These are phyloP conservation scores for Oophaga sylvatica DNA, from an alignment of 2,797 vertebrate species.

Conservation along the genomic window DNA sequence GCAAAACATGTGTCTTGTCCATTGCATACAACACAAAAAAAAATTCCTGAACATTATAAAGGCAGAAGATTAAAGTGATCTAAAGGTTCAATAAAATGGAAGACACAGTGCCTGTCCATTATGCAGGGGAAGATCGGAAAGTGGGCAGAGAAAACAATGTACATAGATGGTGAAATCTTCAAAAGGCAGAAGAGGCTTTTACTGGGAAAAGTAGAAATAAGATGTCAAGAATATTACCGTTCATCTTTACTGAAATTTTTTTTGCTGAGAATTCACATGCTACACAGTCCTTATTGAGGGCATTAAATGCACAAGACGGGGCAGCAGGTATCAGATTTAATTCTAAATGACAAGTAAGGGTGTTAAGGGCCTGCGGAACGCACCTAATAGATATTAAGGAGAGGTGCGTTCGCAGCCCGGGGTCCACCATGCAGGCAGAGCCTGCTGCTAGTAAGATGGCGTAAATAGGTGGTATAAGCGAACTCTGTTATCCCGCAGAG, in stretches of 20 bases:
- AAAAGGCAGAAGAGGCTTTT: neutral
- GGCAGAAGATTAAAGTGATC: neutral
- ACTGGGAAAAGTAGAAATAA: neutral
- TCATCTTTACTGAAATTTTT: neutral
- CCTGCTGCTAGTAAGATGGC: no score
- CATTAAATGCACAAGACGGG: neutral
- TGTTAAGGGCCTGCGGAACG: no score
- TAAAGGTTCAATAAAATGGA: neutral
- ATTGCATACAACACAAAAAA: neutral
- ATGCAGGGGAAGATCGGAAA: neutral
- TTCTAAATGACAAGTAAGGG: no score
- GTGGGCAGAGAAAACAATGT: neutral
- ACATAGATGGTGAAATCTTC: neutral
- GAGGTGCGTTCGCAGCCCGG: no score
- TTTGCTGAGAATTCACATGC: neutral
- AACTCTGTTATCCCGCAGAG: no score
- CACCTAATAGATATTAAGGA: no score
- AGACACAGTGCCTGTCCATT: neutral
- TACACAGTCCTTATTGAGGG: neutral
- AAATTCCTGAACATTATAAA: neutral
- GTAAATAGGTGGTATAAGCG: no score
- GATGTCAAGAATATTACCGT: neutral
- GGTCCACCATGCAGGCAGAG: no score
- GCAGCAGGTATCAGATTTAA: neutral
- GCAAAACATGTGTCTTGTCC: constrained; percentile 1